These are phyloP conservation scores for Cotesia glomerata DNA, from an alignment of 1,140 invertebrate genomes.

Conservation along the genomic window DNA sequence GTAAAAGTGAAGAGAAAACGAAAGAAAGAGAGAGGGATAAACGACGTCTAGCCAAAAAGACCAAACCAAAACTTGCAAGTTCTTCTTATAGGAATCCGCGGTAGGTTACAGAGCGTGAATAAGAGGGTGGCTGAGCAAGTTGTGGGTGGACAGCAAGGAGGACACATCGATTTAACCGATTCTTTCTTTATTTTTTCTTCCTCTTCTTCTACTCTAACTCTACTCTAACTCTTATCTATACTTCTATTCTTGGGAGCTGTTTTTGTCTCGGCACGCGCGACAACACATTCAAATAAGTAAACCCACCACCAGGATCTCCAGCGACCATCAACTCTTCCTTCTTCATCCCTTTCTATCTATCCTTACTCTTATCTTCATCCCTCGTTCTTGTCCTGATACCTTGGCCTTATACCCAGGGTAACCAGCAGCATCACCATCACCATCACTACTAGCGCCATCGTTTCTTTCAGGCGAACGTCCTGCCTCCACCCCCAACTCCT, in stretches of 20 bases:
- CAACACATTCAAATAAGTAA: constrained; percentile 64
- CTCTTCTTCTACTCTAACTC: constrained; percentile 1
- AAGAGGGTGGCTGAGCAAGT: neutral
- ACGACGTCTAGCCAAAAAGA: too few relatives aligned
- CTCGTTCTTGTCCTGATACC: constrained; percentile 23
- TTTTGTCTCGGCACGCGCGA: constrained; percentile 55
- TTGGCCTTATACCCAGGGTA: neutral
- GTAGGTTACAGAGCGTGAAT: too few relatives aligned
- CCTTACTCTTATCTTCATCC: constrained; percentile 30
- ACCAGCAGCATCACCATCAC: too few relatives aligned
- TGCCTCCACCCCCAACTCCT: constrained; percentile 34
- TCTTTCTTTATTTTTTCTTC: too few relatives aligned
- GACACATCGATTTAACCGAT: too few relatives aligned
- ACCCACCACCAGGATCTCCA: constrained; percentile 39
- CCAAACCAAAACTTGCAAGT: too few relatives aligned
- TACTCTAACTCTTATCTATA: constrained; percentile 50
- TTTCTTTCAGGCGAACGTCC: constrained; percentile 12
- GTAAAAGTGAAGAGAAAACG: too few relatives aligned
- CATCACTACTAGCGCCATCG: constrained; percentile 10
- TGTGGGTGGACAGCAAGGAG: constrained; percentile 31
- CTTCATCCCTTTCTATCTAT: neutral
- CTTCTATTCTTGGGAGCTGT: constrained; percentile 45
- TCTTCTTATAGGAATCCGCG: too few relatives aligned
- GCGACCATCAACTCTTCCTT: constrained; percentile 18
- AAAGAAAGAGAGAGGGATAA: too few relatives aligned